Evolutionary conservation across 2,797 vertebrate genomes (phyloP).

Genomic region (Anabas testudineus): DNA sequence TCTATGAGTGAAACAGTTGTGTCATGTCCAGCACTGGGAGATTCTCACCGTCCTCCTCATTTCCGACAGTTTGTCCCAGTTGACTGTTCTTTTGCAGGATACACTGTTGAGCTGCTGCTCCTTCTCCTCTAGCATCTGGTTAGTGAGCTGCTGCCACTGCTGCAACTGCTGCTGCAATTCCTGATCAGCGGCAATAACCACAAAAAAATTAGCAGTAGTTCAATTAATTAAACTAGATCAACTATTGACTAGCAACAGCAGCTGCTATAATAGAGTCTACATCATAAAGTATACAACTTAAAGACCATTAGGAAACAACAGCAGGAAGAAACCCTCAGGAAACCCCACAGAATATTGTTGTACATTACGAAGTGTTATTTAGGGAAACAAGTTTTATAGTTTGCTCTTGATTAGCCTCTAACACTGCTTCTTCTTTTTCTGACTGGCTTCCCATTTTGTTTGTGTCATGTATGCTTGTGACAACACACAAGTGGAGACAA

Average conservation of each 20-base stretch:
- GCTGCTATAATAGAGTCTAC: no score
- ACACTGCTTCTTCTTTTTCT: no score
- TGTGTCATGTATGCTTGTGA: no score
- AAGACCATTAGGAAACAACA: no score
- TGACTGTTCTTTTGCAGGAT: slow-evolving; percentile 78
- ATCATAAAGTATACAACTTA: no score
- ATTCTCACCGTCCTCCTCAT: slow-evolving; percentile 85
- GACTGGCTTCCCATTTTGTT: no score
- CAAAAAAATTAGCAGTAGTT: slow-evolving; percentile 4
- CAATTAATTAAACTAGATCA: neutral
- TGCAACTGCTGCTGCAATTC: slow-evolving; percentile 49
- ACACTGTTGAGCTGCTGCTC: slow-evolving; percentile 82
- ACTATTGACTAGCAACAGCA: neutral
- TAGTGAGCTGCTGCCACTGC: slow-evolving; percentile 38
- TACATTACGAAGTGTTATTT: no score
- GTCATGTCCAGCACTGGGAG: neutral
- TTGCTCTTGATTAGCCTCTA: no score
- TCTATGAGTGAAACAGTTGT: neutral
- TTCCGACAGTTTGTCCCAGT: slow-evolving; percentile 82
- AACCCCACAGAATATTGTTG: no score
- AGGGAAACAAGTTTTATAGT: no score
- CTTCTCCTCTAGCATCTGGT: slow-evolving; percentile 79
- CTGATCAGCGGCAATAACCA: slow-evolving; percentile 82
- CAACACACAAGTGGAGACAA: no score
- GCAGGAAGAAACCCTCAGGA: no score